Percentiles rank a stretch among this genome's conserved stretches.
These are phyloP conservation scores for Halictus rubicundus DNA, from an alignment of 1,140 invertebrate species.

Conservation along the genomic window DNA sequence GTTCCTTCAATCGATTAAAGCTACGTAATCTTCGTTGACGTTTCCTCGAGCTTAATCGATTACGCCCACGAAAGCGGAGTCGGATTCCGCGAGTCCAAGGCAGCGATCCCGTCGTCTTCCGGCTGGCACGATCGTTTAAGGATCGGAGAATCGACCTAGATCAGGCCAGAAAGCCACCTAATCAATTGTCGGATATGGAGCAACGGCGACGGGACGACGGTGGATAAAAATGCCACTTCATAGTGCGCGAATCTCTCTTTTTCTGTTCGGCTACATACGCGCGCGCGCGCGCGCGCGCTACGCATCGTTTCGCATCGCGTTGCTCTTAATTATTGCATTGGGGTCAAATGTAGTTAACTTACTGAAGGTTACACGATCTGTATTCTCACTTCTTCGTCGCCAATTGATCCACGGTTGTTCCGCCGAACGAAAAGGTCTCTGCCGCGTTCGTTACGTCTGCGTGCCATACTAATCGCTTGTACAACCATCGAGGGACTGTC, in stretches of 20 bases:
- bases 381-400: constrained; percentile 49
- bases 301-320: constrained; percentile 55
- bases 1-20: no score
- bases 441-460: constrained; percentile 3
- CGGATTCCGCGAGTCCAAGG: not conserved
- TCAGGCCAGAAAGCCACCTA: constrained; percentile 6
- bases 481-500: no score
- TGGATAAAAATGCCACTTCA: constrained; percentile 54
- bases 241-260: constrained; percentile 40
- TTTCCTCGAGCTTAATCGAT: no score
- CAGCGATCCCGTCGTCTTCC: not conserved
- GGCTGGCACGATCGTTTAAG: not conserved
- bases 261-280: not conserved
- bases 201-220: constrained; percentile 23
- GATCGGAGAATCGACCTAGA: constrained; percentile 37
- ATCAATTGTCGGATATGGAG: constrained; percentile 59
- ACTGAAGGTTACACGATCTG: constrained; percentile 55
- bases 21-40: not conserved
- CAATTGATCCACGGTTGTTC: constrained; percentile 40
- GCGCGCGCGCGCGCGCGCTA: no score
- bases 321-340: constrained; percentile 74
- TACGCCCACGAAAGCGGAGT: not conserved
- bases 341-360: constrained; percentile 72
- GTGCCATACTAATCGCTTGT: no score
- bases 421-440: constrained; percentile 18